phyloP scores from a whole-genome alignment of 2,113 vertebrate species.

The Dicentrarchus labrax region DNA sequence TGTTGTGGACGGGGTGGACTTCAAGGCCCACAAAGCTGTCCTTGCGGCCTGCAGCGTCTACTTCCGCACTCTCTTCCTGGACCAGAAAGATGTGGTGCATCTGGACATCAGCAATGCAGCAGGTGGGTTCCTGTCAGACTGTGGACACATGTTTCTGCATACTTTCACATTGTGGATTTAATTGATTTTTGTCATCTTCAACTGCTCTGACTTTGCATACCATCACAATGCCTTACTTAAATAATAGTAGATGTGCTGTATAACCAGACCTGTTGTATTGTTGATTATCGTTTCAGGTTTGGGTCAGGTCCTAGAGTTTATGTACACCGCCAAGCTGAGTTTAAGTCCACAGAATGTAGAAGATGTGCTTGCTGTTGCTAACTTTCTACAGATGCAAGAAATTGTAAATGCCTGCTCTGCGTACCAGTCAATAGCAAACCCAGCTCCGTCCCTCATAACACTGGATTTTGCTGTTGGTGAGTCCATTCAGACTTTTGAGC shows the following conservation, averaged over 20 bases:
- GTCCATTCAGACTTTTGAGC: constrained; percentile 17
- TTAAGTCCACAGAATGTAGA: constrained; percentile 92
- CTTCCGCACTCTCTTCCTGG: constrained; percentile 95
- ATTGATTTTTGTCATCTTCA: not conserved
- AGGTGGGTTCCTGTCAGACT: constrained; percentile 79
- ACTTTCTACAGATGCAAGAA: constrained; percentile 97
- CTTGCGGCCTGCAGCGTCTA: constrained; percentile 96
- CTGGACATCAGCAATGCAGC: constrained; percentile 98
- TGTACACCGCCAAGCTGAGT: constrained; percentile 96
- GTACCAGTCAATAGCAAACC: constrained; percentile 87
- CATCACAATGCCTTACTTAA: not conserved
- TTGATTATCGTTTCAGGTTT: constrained; percentile 86
- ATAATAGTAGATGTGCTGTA: not conserved
- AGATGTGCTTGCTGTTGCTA: constrained; percentile 93
- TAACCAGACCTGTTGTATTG: constrained; percentile 2
- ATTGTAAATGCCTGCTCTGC: constrained; percentile 92
- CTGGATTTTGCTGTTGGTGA: constrained; percentile 74
- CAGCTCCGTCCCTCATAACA: constrained; percentile 67
- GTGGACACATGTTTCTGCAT: not conserved
- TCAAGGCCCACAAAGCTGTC: constrained; percentile 97
- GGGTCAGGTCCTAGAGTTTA: constrained; percentile 96
- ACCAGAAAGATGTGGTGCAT: constrained; percentile 98
- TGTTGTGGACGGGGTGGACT: constrained; percentile 96
- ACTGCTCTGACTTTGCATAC: not conserved
- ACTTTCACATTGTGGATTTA: not conserved